Conservation (phyloP, 1,140 invertebrate genomes). For the Eubasilissa regina region DNA sequence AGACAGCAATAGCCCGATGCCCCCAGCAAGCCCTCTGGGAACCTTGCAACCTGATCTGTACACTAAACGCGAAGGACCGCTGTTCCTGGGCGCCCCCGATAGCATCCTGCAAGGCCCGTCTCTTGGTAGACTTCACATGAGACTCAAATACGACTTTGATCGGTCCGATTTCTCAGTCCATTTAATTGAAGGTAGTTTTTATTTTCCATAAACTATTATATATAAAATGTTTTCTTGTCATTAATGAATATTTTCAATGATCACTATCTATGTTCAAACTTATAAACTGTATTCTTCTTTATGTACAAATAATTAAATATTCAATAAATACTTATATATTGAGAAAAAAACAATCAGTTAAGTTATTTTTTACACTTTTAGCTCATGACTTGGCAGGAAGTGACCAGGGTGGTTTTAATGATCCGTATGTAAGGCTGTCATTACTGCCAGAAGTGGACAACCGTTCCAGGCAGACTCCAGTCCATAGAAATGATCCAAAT, state of each 20-base stretch:
- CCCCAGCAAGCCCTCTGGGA: slow-evolving; percentile 75
- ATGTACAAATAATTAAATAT: too few relatives aligned
- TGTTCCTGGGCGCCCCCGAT: slow-evolving; percentile 78
- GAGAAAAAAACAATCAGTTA: not conserved
- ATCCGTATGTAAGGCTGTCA: slow-evolving; percentile 86
- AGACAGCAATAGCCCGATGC: slow-evolving; percentile 67
- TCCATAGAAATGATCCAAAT: slow-evolving; percentile 83
- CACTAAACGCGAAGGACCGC: slow-evolving; percentile 80
- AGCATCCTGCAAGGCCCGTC: slow-evolving; percentile 72
- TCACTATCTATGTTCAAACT: too few relatives aligned
- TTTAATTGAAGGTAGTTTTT: slow-evolving; percentile 84
- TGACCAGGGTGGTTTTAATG: slow-evolving; percentile 88
- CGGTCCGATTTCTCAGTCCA: slow-evolving; percentile 90
- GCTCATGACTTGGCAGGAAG: slow-evolving; percentile 87
- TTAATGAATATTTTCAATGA: too few relatives aligned
- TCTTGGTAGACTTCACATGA: slow-evolving; percentile 85
- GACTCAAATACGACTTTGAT: slow-evolving; percentile 92
- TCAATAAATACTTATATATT: not conserved
- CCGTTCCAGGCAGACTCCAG: slow-evolving; percentile 86
- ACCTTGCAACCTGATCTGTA: slow-evolving; percentile 91
- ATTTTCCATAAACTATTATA: too few relatives aligned
- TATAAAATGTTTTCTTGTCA: too few relatives aligned
- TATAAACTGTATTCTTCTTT: too few relatives aligned
- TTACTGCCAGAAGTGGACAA: slow-evolving; percentile 86
- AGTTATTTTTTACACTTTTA: slow-evolving; percentile 63